Base-by-base conservation (phyloP, 2,113 vertebrate genomes). In the Paraplagusia blochii region DNA sequence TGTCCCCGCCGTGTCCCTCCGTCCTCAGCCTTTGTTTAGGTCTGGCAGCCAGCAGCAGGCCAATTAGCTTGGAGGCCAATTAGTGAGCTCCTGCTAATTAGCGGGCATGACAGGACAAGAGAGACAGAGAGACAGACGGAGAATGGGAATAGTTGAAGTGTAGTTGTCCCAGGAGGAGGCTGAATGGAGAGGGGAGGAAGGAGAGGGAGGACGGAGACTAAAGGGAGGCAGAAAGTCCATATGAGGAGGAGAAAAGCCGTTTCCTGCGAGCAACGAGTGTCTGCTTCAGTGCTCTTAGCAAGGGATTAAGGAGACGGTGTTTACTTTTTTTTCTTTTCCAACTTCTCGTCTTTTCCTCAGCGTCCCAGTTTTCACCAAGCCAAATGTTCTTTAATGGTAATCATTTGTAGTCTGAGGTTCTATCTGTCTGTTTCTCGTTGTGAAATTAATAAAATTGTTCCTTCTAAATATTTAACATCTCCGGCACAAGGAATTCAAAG, bases 21-120 rank as follows among this genome's bases (percentile, higher is more conserved):
- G 70, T 55, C 58, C 68, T 63, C 60, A 45, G 62, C 75, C 65
- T 84, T 87, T 89, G 83, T 90, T 29, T 83, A 75, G 76, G 69
- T 72, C 81, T 76, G 77, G 82, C 80, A 85, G 85, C 83, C 77
- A 72, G 83, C 77, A 72, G 83, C 65, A 58, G 80, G 77, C 87
- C 87, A 90, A 88, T 90, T 91, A 91, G 86, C 71, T 65, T 77
- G 82, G 63, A 71, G 81, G 80, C 80, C 86, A 89, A 90, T 89
- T 88, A 85, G 77, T 66, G 70, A 77, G 78, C 77, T 80, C 76
- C 74, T 33, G 47, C 79, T 89, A 90, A 90, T 90, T 87, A 89
- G 86, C 68, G 43, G 69, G 82, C 78, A 88, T 81, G 76, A 81
- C 71, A 62, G 76, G 76, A 87, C 80, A 87, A 81, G 78, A 80